These are phyloP conservation scores for Platynereis dumerilii DNA, from an alignment of 2,888 invertebrate species.

Conservation along the genomic window DNA sequence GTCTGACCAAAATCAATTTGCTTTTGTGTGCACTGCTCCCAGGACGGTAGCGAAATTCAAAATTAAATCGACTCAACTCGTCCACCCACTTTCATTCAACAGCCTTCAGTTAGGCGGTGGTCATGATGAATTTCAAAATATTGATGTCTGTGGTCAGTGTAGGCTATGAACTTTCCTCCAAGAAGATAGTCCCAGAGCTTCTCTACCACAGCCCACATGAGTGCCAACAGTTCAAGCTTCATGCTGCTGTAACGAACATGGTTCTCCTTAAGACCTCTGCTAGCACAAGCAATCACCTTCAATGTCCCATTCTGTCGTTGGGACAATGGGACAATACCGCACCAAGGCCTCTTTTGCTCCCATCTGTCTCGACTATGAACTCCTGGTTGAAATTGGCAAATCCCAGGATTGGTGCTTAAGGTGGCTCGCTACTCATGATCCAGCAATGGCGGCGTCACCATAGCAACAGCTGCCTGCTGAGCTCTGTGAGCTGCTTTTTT, in stretches of 20 bases:
- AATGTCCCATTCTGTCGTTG: constrained; percentile 25
- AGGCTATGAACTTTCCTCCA: constrained; percentile 11
- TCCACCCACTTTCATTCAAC: constrained; percentile 3
- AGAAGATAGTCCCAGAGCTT: constrained; percentile 21
- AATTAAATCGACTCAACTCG: constrained; percentile 1
- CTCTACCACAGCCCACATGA: constrained; percentile 36
- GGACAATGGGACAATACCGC: neutral
- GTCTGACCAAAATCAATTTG: neutral
- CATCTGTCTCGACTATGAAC: neutral
- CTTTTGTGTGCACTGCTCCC: no score
- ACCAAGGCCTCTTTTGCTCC: neutral
- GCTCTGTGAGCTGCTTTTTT: no score
- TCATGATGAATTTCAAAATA: constrained; percentile 9
- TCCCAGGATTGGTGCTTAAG: neutral
- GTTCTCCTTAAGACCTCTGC: constrained; percentile 31
- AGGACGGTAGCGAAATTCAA: no score
- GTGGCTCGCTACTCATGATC: neutral
- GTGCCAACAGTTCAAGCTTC: constrained; percentile 37
- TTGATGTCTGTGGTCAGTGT: constrained; percentile 18
- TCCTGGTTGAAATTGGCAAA: neutral
- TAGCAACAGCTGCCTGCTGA: no score
- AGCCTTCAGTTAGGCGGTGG: constrained; percentile 9
- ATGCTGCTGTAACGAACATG: constrained; percentile 35
- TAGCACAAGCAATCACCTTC: constrained; percentile 31
- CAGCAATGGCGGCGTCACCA: no score